Percentiles rank a stretch among this genome's conserved stretches.
Conservation (phyloP, 2,888 invertebrate species). For the Willowsia nigromaculata region DNA sequence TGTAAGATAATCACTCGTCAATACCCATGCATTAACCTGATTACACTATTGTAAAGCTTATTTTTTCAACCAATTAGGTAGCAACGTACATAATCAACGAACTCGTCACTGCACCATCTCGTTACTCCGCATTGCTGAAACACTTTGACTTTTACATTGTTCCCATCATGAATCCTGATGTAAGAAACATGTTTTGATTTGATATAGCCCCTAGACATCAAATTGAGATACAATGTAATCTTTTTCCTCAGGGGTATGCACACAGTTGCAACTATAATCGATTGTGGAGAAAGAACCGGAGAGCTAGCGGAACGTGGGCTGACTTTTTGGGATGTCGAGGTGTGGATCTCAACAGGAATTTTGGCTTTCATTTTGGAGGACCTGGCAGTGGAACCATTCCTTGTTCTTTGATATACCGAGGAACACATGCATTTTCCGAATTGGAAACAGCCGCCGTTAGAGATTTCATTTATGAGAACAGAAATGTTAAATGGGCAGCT, state of each 20-base stretch:
- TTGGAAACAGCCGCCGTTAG: conserved; percentile 85
- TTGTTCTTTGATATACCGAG: conserved; percentile 80
- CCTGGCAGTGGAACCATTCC: conserved; percentile 74
- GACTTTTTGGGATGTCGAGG: conserved; percentile 83
- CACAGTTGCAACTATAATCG: conserved; percentile 83
- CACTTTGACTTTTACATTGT: conserved; percentile 60
- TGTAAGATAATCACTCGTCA: not conserved
- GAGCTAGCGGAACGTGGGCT: conserved; percentile 79
- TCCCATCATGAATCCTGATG: conserved; percentile 53
- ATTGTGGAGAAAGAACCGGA: conserved; percentile 85
- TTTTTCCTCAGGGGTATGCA: conserved; percentile 36
- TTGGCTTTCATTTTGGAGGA: conserved; percentile 92
- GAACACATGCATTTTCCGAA: conserved; percentile 84
- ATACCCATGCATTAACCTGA: not conserved
- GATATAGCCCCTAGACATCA: not conserved
- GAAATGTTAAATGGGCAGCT: conserved; percentile 79
- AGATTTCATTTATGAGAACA: conserved; percentile 49
- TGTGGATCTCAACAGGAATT: conserved; percentile 92
- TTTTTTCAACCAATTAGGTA: not conserved
- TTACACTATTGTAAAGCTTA: not conserved
- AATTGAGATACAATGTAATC: not conserved
- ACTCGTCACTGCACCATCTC: conserved; percentile 46
- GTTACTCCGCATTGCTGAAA: conserved; percentile 40
- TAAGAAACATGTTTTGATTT: not conserved
- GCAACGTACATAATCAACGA: conserved; percentile 58